Conservation (phyloP, 2,888 invertebrate genomes). For the Folsomia manolachei region DNA sequence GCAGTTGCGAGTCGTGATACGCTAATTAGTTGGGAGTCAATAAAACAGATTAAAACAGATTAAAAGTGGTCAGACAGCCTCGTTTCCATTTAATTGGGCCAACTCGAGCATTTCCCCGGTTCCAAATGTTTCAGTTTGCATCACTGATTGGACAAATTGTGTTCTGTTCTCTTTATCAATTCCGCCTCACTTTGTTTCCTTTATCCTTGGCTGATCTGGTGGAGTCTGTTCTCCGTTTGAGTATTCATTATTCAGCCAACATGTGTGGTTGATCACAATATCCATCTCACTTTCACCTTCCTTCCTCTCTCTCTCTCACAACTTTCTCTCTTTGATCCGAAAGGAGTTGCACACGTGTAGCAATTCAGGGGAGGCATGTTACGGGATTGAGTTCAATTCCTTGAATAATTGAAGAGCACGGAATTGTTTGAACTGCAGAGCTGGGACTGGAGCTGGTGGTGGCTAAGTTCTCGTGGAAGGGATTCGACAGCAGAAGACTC, state of each 20-base stretch:
- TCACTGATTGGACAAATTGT: not conserved
- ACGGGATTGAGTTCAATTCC: not conserved
- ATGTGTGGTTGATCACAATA: slow-evolving; percentile 34
- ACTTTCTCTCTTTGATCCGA: not conserved
- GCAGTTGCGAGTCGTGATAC: slow-evolving; percentile 57
- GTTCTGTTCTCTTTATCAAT: slow-evolving; percentile 8
- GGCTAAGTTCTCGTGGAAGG: too few species aligned
- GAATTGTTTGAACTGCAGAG: too few species aligned
- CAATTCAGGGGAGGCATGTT: not conserved
- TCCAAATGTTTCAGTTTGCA: not conserved
- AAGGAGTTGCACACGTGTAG: not conserved
- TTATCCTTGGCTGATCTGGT: too few species aligned
- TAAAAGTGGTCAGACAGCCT: not conserved
- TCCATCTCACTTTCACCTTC: slow-evolving; percentile 25
- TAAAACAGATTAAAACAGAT: slow-evolving; percentile 24
- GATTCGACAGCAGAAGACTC: too few species aligned
- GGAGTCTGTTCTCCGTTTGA: slow-evolving; percentile 9
- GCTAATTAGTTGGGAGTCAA: slow-evolving; percentile 52
- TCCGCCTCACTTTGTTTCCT: slow-evolving; percentile 4
- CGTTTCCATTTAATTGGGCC: too few species aligned
- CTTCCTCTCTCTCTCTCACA: slow-evolving; percentile 13
- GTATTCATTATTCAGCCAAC: slow-evolving; percentile 36
- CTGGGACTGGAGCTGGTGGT: too few species aligned
- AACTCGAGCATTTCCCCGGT: too few species aligned
- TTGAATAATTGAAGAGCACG: not conserved